Evolutionary conservation across 2,888 invertebrate genomes (phyloP), one percentile per base, ranked within the genome.

Genomic region (Chorisops tibialis): DNA sequence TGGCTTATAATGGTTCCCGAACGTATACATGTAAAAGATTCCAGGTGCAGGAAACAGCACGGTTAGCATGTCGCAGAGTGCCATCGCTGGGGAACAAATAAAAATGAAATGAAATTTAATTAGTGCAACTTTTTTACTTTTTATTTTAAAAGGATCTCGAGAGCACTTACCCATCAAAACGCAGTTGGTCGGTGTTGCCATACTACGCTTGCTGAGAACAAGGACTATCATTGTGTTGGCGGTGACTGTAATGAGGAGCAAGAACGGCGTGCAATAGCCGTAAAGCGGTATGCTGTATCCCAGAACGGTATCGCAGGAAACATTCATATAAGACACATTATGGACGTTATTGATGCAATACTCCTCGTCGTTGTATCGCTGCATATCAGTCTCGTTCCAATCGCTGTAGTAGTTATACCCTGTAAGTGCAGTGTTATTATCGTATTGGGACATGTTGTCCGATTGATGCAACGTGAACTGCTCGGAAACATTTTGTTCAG

Each of bases 21-120:
- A 87, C 1, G 93, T 91, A 80, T 92, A 94, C 87, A 93, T 91
- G 75, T 94, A 93, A 77, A 95, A 87, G 50, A 94, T 86, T 86
- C 93, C 93, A 0, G 94, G 94, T 0, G 93, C 88, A 0, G 94
- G 93, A 73, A 93, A 89, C 58, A 93, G 82, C 72, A 94, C 87
- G 0, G 96, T 96, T 75, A 95, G 87, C 87, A 95, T 90, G 79
- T 96, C 96, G 69, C 93, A 93, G 4, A 96, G 82, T 0, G 96
- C 96, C 94, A 96, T 96, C n/a, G 91, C 78, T 78, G 67, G 3
- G 69, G 39, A 41, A 22, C 14, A 14, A 24, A 5, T 11, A 1
- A 4, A 49, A 14, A n/a, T 12, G 11, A 24, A 49, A n/a, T 24
- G 14, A 6, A 47, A 19, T n/a, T 21, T 47, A n/a, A 9, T 21